Conservation (phyloP, 1,140 invertebrate species). For the Zaprionus ornatus region DNA sequence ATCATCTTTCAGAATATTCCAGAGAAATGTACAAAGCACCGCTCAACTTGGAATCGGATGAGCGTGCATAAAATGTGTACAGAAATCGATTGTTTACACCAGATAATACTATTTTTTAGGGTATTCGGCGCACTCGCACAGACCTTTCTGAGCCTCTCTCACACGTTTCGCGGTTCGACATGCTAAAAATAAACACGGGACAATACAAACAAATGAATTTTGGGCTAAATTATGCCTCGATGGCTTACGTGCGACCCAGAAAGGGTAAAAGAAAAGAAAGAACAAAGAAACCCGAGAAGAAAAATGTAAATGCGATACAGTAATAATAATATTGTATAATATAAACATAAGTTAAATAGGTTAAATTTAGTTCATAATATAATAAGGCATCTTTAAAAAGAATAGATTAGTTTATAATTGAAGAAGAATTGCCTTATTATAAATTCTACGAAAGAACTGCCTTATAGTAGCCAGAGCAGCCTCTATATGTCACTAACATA, state of each 20-base stretch:
- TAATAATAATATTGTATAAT: not conserved
- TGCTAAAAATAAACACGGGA: slow-evolving; percentile 40
- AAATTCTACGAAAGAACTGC: too few relatives aligned
- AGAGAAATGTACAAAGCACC: not conserved
- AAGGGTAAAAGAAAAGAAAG: not conserved
- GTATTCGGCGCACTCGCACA: not conserved
- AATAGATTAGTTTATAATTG: too few relatives aligned
- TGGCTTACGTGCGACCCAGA: slow-evolving; percentile 43
- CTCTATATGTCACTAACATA: not conserved
- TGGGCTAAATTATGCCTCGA: slow-evolving; percentile 25
- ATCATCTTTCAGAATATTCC: slow-evolving; percentile 12
- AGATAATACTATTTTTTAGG: not conserved
- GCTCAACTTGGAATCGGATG: not conserved
- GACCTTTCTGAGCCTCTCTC: not conserved
- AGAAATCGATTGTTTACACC: slow-evolving; percentile 23
- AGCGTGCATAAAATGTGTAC: slow-evolving; percentile 4
- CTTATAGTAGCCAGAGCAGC: too few relatives aligned
- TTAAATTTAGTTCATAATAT: too few relatives aligned
- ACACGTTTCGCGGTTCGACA: slow-evolving; percentile 2
- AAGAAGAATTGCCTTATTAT: too few relatives aligned
- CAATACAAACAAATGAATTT: slow-evolving; percentile 29
- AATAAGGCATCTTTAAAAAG: too few relatives aligned
- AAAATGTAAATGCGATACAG: not conserved
- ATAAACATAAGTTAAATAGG: not conserved
- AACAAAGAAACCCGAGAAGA: not conserved